Base-by-base conservation (phyloP, 2,888 invertebrate species). In the Proisotoma minuta region DNA sequence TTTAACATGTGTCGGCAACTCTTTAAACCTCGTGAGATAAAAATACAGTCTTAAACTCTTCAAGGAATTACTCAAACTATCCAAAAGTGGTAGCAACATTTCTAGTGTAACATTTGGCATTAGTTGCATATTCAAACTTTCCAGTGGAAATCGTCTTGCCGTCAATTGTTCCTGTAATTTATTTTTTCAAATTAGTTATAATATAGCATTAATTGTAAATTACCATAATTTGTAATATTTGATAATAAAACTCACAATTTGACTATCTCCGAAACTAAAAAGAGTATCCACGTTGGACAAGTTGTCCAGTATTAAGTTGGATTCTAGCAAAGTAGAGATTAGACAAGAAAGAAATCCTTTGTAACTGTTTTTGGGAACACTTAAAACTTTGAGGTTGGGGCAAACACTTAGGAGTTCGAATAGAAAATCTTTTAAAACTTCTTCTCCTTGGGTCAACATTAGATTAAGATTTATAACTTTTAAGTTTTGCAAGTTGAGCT, bases 41-140 rank as follows among this genome's bases (percentile, higher is more conserved):
- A 68, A 68, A 54, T 68, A 65, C 51, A 68, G 63, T 61, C 68
- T 63, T 52, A 65, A 57, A 57, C 57, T 65, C 39, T 63, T 68
- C 54, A 68, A 52, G 4, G 65, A 59, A 22, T 62, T 59, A 49
- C 54, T 59, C 63, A 68, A 49, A 60, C 65, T 66, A 29, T 65
- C 63, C 20, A 68, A 49, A 28, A 68, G 61, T 15, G 65, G 61
- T 29, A 66, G 59, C 47, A 68, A 61, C 58, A 63, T 60, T 48
- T 66, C 68, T 56, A 68, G 51, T 5, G 68, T 68, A 24, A 68
- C 68, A 62, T 66, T 68, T 26, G 63, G 68, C 60, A 68, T 61
- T 3, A 68, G 62, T 57, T 68, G 68, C 62, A 68, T 53, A 39
- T 68, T 68, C 34, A 68, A 40, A 22, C 56, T 59, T 22, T 63